Evolutionary conservation across 2,888 invertebrate species (phyloP), one percentile per base, ranked within the genome.

Genomic region (Himalopsyche kuldschensis): DNA sequence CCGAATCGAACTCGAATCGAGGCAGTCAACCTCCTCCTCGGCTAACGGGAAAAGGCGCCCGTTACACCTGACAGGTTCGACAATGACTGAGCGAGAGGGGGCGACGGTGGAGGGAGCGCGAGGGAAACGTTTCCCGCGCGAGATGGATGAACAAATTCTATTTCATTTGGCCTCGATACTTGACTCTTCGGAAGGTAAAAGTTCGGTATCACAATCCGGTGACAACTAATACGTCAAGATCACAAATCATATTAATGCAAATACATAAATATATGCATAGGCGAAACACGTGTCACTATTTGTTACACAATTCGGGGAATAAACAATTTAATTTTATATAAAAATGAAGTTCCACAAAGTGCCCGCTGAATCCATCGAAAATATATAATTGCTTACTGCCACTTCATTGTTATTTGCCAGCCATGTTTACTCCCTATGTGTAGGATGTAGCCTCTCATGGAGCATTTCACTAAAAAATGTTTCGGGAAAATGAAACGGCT

Each of bases 11-110:
- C 80, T 41, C 31, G 55, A 55, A 55, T 30, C 41, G 17, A 80
- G 32, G 32, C 20, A 27, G 35, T n/a, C 55, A 41, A 30, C 79
- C 55, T 78, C 78, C 76, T 76, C 31, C n/a, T 10, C 79, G 20
- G 31, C 79, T 85, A 85, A 85, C 85, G 85, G 85, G 85, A 85
- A 79, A 47, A 76, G n/a, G 32, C n/a, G 85, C 48, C 85, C 84
- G 84, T 85, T 85, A 85, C 78, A 79, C 27, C 81, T 81, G 55
- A 81, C 84, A 84, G 84, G 84, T 81, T 78, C 81, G 41, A 41
- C 80, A 69, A 17, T 69, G 81, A 30, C 81, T 17, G 75, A 75
- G 75, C 31, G 31, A 4, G 32, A 27, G 32, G n/a, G n/a, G 4
- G 24, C 32, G 79, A 35, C 8, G 69, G 69, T 15, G 8, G 80